Percentiles rank a stretch among this genome's conserved stretches.
These are phyloP conservation scores for Episyrphus balteatus DNA, from an alignment of 1,140 invertebrate genomes.

Conservation along the genomic window DNA sequence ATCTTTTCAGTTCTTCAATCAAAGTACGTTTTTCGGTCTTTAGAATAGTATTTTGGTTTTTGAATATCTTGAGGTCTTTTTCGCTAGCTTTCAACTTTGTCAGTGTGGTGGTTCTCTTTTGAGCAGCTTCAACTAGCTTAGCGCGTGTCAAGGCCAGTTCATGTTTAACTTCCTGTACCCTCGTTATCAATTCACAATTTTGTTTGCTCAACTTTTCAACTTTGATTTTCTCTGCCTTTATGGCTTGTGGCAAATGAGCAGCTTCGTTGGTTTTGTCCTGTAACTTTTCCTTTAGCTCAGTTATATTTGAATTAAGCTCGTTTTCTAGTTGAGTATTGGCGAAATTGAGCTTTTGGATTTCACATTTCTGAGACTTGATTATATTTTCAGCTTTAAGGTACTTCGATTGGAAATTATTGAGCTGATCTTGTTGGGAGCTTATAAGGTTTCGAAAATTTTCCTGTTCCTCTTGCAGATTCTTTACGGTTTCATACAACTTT, in stretches of 20 bases:
- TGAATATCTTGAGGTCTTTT: conserved; percentile 28
- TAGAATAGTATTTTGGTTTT: conserved; percentile 24
- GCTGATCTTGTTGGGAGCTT: conserved; percentile 21
- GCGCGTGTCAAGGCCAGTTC: conserved; percentile 21
- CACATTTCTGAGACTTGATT: conserved; percentile 27
- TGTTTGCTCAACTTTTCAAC: conserved; percentile 25
- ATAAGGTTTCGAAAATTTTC: conserved; percentile 18
- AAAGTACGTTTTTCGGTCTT: conserved; percentile 24
- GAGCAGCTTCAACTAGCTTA: conserved; percentile 26
- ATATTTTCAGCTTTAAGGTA: conserved; percentile 30
- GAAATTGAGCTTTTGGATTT: conserved; percentile 27
- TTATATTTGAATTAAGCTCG: conserved; percentile 22
- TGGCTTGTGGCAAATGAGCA: conserved; percentile 18
- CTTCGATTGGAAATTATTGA: conserved; percentile 23
- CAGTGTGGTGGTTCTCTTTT: conserved; percentile 19
- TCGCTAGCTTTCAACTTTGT: conserved; percentile 26
- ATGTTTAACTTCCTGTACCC: conserved; percentile 17
- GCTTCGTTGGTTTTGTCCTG: conserved; percentile 22
- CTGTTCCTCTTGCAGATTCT: conserved; percentile 22
- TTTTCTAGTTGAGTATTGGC: conserved; percentile 28
- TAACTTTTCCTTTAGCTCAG: conserved; percentile 21
- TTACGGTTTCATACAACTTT: conserved; percentile 17
- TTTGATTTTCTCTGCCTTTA: conserved; percentile 24
- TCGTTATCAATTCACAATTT: conserved; percentile 22
- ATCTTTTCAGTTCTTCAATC: conserved; percentile 13